Evolutionary conservation across 2,113 vertebrate genomes (phyloP).

Genomic region (Empidonax alnorum): DNA sequence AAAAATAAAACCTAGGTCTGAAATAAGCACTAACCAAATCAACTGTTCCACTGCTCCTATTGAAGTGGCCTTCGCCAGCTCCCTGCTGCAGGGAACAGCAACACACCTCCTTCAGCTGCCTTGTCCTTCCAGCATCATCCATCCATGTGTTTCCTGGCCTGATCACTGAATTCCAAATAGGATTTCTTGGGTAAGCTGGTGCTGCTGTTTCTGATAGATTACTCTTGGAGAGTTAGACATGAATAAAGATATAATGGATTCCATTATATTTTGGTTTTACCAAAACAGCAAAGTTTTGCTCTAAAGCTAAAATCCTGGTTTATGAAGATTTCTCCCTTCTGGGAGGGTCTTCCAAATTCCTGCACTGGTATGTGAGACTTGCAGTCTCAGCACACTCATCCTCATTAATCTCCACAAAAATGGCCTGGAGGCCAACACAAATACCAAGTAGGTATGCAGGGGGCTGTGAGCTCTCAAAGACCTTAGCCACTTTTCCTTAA

Average conservation of each 20-base stretch:
- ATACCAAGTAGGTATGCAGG: fast-evolving
- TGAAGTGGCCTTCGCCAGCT: not conserved
- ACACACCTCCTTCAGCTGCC: not conserved
- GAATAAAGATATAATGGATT: not conserved
- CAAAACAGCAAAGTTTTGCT: not conserved
- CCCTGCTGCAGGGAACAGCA: not conserved
- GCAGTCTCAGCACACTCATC: not conserved
- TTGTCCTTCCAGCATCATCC: not conserved
- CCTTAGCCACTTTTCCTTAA: not conserved
- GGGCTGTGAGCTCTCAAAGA: not conserved
- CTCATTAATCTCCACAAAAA: not conserved
- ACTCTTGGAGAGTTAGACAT: not conserved
- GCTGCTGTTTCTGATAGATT: conserved; percentile 18
- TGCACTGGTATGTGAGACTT: not conserved
- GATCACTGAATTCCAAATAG: not conserved
- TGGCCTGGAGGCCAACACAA: not conserved
- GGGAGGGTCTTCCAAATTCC: not conserved
- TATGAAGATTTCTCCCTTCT: not conserved
- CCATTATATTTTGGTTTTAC: not conserved
- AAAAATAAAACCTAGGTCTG: not conserved
- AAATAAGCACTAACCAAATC: not conserved
- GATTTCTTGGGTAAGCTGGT: conserved; percentile 31
- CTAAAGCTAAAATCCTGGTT: not conserved
- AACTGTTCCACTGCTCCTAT: not conserved
- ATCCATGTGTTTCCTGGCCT: not conserved